These are phyloP conservation scores for Nerophis lumbriciformis DNA, from an alignment of 2,113 vertebrate species.

Conservation along the genomic window DNA sequence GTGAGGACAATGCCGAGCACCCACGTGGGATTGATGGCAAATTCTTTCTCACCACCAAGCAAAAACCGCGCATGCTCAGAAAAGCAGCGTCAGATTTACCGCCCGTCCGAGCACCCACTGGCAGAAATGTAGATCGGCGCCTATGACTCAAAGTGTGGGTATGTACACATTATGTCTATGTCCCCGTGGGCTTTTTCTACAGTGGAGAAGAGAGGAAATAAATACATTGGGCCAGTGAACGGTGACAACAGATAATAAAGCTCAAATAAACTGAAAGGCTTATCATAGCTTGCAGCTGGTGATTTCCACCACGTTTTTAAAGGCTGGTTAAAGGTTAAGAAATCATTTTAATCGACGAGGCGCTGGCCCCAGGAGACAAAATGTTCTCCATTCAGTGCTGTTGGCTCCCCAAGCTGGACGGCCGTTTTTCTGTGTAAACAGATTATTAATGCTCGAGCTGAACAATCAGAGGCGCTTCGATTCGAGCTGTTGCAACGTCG, in stretches of 20 bases:
- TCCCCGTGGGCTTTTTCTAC: constrained; percentile 56
- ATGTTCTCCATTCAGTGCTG: constrained; percentile 61
- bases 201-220: constrained; percentile 55
- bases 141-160: neutral
- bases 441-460: constrained; percentile 54
- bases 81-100: no score
- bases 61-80: no score
- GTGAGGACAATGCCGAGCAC: no score
- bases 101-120: no score
- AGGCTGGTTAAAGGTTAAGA: constrained; percentile 61
- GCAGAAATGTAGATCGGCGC: no score
- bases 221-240: constrained; percentile 55
- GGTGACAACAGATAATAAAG: constrained; percentile 54
- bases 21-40: no score
- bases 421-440: constrained; percentile 54
- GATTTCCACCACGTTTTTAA: constrained; percentile 51
- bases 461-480: constrained; percentile 53
- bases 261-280: constrained; percentile 55
- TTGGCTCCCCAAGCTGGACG: constrained; percentile 41
- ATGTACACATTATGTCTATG: constrained; percentile 62
- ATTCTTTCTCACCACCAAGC: no score
- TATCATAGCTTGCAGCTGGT: constrained; percentile 59
- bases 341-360: constrained; percentile 46
- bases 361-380: constrained; percentile 39
- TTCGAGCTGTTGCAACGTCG: constrained; percentile 43